Conservation (phyloP, 2,888 invertebrate species). For the Pristionchus maxplancki region DNA sequence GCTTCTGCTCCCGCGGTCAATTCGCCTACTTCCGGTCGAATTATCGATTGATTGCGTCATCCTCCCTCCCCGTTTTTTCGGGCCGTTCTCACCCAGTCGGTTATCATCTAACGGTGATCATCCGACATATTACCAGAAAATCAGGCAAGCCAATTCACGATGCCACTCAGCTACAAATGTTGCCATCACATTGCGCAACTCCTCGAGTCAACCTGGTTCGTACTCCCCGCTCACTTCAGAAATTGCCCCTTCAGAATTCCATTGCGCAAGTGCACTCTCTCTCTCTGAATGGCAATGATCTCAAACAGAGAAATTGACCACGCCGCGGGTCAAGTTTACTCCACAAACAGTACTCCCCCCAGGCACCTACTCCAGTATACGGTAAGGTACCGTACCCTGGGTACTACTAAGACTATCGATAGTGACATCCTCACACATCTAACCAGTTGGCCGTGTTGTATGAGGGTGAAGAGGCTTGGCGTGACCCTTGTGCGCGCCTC, state of each 20-base stretch:
- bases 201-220: neutral
- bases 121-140: too few relatives aligned
- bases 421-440: neutral
- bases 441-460: constrained; percentile 29
- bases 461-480: neutral
- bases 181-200: neutral
- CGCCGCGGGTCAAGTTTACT: constrained; percentile 37
- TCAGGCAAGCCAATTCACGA: too few relatives aligned
- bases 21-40: neutral
- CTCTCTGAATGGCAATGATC: constrained; percentile 16
- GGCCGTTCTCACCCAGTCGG: too few relatives aligned
- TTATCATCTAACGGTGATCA: too few relatives aligned
- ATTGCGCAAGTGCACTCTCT: neutral
- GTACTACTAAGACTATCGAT: neutral
- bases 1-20: neutral
- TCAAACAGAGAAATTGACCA: constrained; percentile 43
- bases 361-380: neutral
- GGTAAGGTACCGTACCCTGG: neutral
- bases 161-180: too few relatives aligned
- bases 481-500: constrained; percentile 31
- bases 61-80: too few relatives aligned
- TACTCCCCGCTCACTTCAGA: constrained; percentile 3
- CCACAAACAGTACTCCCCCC: constrained; percentile 5
- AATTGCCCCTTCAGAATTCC: too few relatives aligned
- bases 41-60: neutral